These are phyloP conservation scores for Zonitis immaculata DNA, from an alignment of 2,888 invertebrate species.

Conservation along the genomic window DNA sequence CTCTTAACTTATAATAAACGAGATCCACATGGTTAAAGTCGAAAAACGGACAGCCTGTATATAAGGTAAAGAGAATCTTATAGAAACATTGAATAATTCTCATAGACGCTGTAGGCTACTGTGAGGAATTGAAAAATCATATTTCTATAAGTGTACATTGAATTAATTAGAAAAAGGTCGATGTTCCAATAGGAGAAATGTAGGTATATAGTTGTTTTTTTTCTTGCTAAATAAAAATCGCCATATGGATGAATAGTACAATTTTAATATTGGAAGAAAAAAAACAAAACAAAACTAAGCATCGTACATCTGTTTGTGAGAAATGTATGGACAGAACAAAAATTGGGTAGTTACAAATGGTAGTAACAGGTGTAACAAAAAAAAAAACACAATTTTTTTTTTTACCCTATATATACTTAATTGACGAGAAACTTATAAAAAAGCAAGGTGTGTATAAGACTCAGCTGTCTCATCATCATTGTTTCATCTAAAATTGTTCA, in stretches of 20 bases:
- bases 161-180: no score
- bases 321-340: constrained; percentile 9
- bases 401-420: no score
- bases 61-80: no score
- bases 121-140: neutral
- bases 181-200: no score
- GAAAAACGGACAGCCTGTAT: no score
- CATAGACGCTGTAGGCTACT: neutral
- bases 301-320: constrained; percentile 13
- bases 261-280: neutral
- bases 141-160: no score
- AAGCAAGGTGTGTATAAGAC: constrained; percentile 13
- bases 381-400: constrained; percentile 7
- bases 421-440: no score
- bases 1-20: no score
- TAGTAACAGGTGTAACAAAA: constrained; percentile 14
- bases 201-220: no score
- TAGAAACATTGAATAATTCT: neutral
- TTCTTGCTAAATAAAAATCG: neutral
- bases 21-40: no score
- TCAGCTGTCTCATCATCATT: constrained; percentile 14
- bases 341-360: constrained; percentile 1
- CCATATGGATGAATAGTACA: neutral
- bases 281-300: neutral
- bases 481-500: no score